Conservation (phyloP, 2,888 invertebrate species). For the Lordiphosa fenestrarum region DNA sequence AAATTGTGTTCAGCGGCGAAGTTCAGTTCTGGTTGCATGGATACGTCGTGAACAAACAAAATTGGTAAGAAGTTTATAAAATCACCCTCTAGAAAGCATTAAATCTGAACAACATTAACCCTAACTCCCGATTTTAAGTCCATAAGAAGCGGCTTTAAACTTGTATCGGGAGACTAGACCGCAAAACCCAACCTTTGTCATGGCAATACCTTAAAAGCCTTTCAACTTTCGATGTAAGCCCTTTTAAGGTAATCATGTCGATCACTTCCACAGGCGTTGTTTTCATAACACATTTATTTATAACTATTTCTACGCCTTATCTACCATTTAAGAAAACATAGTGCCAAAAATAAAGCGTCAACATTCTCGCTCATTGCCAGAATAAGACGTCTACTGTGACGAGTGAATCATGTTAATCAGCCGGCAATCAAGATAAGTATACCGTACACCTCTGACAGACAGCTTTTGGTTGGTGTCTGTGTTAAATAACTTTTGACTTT, state of each 20-base stretch:
- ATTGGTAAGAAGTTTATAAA: too few species aligned
- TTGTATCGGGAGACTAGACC: too few species aligned
- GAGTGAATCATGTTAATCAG: slow-evolving; percentile 32
- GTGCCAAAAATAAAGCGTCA: background rate
- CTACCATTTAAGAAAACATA: slow-evolving; percentile 1
- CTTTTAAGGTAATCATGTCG: slow-evolving; percentile 11
- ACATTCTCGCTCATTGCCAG: slow-evolving; percentile 26
- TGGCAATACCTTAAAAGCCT: slow-evolving; percentile 12
- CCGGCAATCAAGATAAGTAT: slow-evolving; percentile 28
- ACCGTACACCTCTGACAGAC: slow-evolving; percentile 26
- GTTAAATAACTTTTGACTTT: slow-evolving; percentile 31
- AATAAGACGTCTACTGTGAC: slow-evolving; percentile 23
- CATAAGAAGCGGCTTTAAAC: too few species aligned
- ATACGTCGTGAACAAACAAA: too few species aligned
- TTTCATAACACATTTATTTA: slow-evolving; percentile 4
- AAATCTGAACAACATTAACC: too few species aligned
- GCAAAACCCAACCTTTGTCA: background rate
- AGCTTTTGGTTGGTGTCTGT: background rate
- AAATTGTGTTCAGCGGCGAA: too few species aligned
- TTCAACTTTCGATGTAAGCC: slow-evolving; percentile 2
- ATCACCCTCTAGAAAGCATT: too few species aligned
- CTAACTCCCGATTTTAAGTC: too few species aligned
- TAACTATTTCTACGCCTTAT: slow-evolving; percentile 1
- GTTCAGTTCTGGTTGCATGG: too few species aligned
- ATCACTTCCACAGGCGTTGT: background rate